Base-by-base conservation (phyloP, 2,797 vertebrate species). In the Vipera latastei region DNA sequence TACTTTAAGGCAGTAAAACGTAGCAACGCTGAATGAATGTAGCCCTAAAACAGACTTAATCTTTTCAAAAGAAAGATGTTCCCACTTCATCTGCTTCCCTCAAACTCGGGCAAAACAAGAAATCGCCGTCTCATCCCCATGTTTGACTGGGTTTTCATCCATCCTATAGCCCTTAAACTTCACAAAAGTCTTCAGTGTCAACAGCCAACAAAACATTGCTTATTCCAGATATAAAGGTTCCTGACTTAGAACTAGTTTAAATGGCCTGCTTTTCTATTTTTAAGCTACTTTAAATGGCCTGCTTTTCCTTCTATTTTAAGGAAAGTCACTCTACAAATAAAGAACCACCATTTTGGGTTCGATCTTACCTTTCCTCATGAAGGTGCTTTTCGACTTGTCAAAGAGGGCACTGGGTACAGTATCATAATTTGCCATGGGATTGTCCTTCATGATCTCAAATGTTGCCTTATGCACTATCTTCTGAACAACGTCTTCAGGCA, bases 331-430 rank as follows among this genome's bases (percentile, higher is more conserved):
- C 44, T 61, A 12, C 26, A 25, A 88, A 78, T 78, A 6, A n/a
- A 53, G 20, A 2, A 55, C 7, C 25, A 4, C 18, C 53, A 85
- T 26, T 48, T 38, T 78, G 38, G 28, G 9, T 83, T 83, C 4
- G 20, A 83, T 48, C 73, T 55, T 38, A 98, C 98, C 98, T 97
- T 99, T 99, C 96, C 98, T 98, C 97, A 99, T 98, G 96, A 98
- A 99, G 3, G 96, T 6, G 11, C 98, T 98, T 92, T 98, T 90
- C 89, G 97, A 96, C 0, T 97, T 96, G 93, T 98, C 97, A 93
- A 98, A 98, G 6, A 98, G 28, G 0, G 13, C 2, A 0, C 93
- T 83, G 0, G 98, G 98, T n/a, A 98, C 0, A 51, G 59, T 97
- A 26, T 97, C 95, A 65, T 98, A 98, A 97, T 99, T 99, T 59